These are phyloP conservation scores for Laticauda laticaudata DNA, from an alignment of 2,113 vertebrate species.

Conservation along the genomic window DNA sequence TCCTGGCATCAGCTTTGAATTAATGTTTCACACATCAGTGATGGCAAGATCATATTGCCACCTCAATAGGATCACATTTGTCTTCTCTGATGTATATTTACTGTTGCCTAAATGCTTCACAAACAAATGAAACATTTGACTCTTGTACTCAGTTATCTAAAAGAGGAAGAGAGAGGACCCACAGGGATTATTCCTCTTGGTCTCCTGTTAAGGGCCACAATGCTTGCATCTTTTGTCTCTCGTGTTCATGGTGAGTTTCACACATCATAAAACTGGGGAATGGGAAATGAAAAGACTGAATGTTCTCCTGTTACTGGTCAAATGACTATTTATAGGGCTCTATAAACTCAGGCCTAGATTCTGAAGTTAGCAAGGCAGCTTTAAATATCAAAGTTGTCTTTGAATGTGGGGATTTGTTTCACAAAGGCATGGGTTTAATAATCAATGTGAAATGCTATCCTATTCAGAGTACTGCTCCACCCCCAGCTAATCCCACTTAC, in stretches of 20 bases:
- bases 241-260: conserved; percentile 10
- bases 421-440: conserved; percentile 17
- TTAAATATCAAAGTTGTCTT: conserved; percentile 37
- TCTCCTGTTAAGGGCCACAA: background rate
- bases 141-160: background rate
- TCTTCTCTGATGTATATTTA: background rate
- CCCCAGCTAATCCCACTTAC: conserved; percentile 10
- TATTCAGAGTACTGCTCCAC: conserved; percentile 16
- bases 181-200: background rate
- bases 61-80: background rate
- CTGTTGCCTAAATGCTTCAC: background rate
- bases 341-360: conserved; percentile 2
- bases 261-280: conserved; percentile 3
- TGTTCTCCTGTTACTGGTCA: background rate
- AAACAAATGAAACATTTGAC: background rate
- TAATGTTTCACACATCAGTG: background rate
- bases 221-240: conserved; percentile 15
- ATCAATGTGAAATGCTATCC: conserved; percentile 31
- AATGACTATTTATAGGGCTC: conserved; percentile 15
- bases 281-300: conserved; percentile 35
- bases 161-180: background rate
- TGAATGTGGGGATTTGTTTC: conserved; percentile 22
- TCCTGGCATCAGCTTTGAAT: background rate
- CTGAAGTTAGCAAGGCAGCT: conserved; percentile 16
- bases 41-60: background rate